These are phyloP conservation scores for Chouioia cunea DNA, from an alignment of 2,888 invertebrate genomes.

Conservation along the genomic window DNA sequence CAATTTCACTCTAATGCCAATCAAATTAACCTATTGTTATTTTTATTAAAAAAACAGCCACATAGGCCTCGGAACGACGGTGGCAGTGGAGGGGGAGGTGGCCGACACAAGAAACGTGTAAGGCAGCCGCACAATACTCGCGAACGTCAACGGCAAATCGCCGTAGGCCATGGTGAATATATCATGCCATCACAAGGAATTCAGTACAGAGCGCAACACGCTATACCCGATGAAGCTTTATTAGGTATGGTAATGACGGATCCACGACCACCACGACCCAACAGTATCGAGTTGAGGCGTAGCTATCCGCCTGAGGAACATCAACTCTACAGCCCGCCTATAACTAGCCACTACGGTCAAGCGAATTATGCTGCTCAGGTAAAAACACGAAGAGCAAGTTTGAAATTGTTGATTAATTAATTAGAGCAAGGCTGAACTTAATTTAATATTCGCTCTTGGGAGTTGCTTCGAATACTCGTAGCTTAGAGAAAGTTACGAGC, in stretches of 20 bases:
- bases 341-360: conserved; percentile 64
- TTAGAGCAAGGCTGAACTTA: background rate
- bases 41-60: conserved; percentile 65
- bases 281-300: conserved; percentile 87
- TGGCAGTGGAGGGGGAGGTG: conserved; percentile 73
- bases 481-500: background rate
- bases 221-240: conserved; percentile 69
- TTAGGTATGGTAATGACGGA: conserved; percentile 73
- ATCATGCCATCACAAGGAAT: conserved; percentile 78
- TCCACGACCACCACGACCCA: conserved; percentile 82
- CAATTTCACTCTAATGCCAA: conserved; percentile 6
- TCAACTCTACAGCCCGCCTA: conserved; percentile 64
- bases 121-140: conserved; percentile 89
- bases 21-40: conserved; percentile 26
- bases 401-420: background rate
- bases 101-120: conserved; percentile 82
- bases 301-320: conserved; percentile 70
- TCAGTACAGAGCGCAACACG: conserved; percentile 74
- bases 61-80: conserved; percentile 74
- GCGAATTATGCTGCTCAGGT: conserved; percentile 53
- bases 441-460: background rate
- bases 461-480: background rate
- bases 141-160: conserved; percentile 86
- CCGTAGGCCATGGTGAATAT: conserved; percentile 88
- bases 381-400: background rate